Conservation (phyloP, 2,113 vertebrate genomes). For the Pipa parva region DNA sequence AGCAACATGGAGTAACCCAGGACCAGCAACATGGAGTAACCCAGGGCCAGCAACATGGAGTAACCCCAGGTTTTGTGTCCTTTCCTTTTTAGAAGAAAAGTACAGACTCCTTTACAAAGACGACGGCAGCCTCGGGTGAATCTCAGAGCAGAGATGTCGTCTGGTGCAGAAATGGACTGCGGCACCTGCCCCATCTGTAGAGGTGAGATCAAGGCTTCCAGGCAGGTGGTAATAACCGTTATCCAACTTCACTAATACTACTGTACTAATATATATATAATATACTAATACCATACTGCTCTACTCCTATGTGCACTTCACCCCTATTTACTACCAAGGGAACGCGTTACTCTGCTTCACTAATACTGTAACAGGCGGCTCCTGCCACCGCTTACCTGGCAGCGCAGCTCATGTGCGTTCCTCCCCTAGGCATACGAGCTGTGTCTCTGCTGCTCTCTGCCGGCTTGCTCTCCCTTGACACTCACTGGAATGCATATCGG, state of each 20-base stretch:
- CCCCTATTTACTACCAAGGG: neutral
- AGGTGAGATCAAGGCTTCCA: conserved; percentile 49
- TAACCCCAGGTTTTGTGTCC: too few relatives aligned
- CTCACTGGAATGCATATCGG: too few relatives aligned
- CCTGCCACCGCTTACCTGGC: neutral
- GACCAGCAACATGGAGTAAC: too few relatives aligned
- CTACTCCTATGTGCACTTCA: neutral
- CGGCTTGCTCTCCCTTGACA: too few relatives aligned
- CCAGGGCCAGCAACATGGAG: too few relatives aligned
- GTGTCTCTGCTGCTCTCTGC: too few relatives aligned
- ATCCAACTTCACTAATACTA: neutral
- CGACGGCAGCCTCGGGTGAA: neutral
- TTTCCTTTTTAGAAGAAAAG: neutral
- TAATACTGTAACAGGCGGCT: neutral
- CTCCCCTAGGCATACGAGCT: too few relatives aligned
- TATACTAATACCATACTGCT: neutral
- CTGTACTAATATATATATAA: neutral
- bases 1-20: too few relatives aligned
- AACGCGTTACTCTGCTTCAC: accelerated
- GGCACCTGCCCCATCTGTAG: conserved; percentile 61
- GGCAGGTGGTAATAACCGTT: too few relatives aligned
- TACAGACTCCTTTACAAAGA: neutral
- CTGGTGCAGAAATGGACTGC: neutral
- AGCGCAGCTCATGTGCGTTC: too few relatives aligned
- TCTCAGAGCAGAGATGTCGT: neutral